Evolutionary conservation across 92 coral and sea anemone species (phyloP), one percentile per base, ranked within the genome.

Genomic region (Phymanthus crucifer): DNA sequence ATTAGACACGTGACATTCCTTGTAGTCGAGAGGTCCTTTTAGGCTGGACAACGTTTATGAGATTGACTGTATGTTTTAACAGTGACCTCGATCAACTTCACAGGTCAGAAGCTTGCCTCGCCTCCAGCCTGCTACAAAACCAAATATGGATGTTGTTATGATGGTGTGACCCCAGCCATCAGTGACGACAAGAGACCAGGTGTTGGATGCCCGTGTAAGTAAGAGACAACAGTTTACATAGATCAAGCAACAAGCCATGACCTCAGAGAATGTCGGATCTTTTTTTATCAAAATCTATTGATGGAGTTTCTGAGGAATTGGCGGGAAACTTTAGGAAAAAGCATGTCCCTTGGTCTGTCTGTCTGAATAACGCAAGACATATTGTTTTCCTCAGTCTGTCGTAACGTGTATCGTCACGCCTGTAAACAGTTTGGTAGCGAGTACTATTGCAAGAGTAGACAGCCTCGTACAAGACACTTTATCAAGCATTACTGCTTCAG

Each of bases 131-230:
- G 78, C 35, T 74, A 43, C 65, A 74, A 74, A 36, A 17, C 78
- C 29, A 75, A 75, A 75, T 75, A 26, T 56, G 80, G 80, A 19
- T 75, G 80, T 31, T 75, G 80, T 32, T 75, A 48, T 37, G 80
- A 75, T 56, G 80, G 65, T 34, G 17, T 54, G 3, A 54, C 70
- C 21, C 47, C 70, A 32, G 70, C 80, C 4, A 7, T 14, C 61
- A 56, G 33, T 8, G 29, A 18, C 1, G 61, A 75, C n/a, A 75
- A 75, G 21, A 68, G 70, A 75, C 80, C 80, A 31, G 80, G 80
- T 26, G 46, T 54, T 50, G 80, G 69, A 33, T 75, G 80, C 21
- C 80, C 80, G 12, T 26, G 80, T 75, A 43, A 75, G 80, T 75
- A 69, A n/a, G n/a, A n/a, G n/a, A n/a, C n/a, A n/a, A n/a, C n/a